These are phyloP conservation scores for Paedocypris sp. DNA, from an alignment of 2,113 vertebrate species.

Conservation along the genomic window DNA sequence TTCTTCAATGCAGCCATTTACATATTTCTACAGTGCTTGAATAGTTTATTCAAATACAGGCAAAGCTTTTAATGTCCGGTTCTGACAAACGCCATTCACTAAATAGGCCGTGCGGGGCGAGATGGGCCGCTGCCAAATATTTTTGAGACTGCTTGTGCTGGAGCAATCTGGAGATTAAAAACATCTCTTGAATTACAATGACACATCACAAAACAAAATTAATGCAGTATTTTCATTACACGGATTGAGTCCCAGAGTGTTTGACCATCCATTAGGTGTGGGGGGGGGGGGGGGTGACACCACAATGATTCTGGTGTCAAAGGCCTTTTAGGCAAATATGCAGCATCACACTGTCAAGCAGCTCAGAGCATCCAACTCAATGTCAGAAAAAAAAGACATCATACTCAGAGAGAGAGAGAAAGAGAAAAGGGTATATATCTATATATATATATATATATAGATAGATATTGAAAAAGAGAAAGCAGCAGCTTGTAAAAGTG, in stretches of 20 bases:
- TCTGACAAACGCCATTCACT: slow-evolving; percentile 61
- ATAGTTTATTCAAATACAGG: slow-evolving; percentile 66
- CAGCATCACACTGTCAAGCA: slow-evolving; percentile 46
- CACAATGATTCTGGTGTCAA: slow-evolving; percentile 58
- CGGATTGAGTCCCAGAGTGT: slow-evolving; percentile 61
- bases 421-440: too few relatives aligned
- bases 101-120: slow-evolving; percentile 44
- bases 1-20: slow-evolving; percentile 15
- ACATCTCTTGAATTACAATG: slow-evolving; percentile 73
- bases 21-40: slow-evolving; percentile 35
- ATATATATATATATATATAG: too few relatives aligned
- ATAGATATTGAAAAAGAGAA: too few relatives aligned
- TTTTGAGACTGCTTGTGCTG: slow-evolving; percentile 67
- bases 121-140: slow-evolving; percentile 62
- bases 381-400: neutral
- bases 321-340: slow-evolving; percentile 66
- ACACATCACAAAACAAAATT: slow-evolving; percentile 70
- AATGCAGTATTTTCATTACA: slow-evolving; percentile 67
- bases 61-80: slow-evolving; percentile 57
- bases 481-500: too few relatives aligned
- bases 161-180: slow-evolving; percentile 72
- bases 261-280: slow-evolving; percentile 68
- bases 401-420: too few relatives aligned
- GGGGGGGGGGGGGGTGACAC: slow-evolving; percentile 43
- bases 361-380: neutral